Evolutionary conservation across 2,113 vertebrate genomes (phyloP).

Genomic region (Neopipo cinnamomea): DNA sequence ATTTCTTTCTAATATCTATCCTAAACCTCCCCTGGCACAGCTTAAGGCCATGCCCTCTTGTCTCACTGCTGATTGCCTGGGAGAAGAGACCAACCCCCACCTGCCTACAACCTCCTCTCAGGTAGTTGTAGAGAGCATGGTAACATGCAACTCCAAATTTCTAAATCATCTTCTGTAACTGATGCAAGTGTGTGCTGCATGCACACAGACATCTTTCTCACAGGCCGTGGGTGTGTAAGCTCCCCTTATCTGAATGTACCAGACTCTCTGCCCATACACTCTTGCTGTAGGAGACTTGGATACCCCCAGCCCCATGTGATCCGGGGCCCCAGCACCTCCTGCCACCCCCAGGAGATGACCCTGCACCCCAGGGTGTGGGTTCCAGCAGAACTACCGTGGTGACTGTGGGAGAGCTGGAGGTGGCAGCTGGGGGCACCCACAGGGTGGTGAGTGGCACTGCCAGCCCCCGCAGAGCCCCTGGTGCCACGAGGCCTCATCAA

Average conservation of each 20-base stretch:
- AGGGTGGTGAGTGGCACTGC: not conserved
- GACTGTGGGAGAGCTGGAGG: not conserved
- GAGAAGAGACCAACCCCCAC: too few species aligned
- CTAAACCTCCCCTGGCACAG: too few species aligned
- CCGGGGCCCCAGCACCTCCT: not conserved
- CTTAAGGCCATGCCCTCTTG: too few species aligned
- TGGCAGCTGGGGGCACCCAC: not conserved
- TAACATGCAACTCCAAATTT: not conserved
- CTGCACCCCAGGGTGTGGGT: not conserved
- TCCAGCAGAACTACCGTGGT: not conserved
- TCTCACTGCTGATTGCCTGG: too few species aligned
- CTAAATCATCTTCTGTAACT: not conserved
- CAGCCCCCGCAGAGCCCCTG: not conserved
- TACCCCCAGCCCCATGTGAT: not conserved
- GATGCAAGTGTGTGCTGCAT: fast-evolving
- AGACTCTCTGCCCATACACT: not conserved
- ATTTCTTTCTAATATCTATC: too few species aligned
- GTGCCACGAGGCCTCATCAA: fast-evolving
- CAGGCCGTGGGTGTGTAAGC: not conserved
- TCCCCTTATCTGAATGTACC: not conserved
- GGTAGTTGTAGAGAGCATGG: too few species aligned
- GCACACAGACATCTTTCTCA: not conserved
- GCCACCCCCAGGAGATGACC: not conserved
- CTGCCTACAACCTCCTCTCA: too few species aligned
- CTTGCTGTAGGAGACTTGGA: fast-evolving